A percentile compares a stretch with the other conserved stretches of the same genome.
Conservation (phyloP, 1,140 invertebrate species). For the Macrostomum lignano region DNA sequence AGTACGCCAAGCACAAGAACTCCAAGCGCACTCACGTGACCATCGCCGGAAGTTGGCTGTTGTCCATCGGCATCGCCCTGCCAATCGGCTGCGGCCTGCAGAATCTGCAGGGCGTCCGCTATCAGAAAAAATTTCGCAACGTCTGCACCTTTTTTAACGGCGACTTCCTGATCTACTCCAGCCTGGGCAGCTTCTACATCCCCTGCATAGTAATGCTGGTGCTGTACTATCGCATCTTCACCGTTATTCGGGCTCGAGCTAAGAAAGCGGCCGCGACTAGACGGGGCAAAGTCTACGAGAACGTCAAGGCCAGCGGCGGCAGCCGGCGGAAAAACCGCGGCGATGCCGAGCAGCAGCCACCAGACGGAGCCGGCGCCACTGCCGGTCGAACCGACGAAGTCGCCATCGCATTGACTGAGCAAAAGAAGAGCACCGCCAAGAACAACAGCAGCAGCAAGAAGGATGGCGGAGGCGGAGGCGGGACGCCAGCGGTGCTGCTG, state of each 20-base stretch:
- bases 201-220: conserved; percentile 6
- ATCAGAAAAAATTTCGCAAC: conserved; percentile 4
- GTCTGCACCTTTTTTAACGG: conserved; percentile 69
- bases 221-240: conserved; percentile 8
- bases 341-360: no score
- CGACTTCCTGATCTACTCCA: conserved; percentile 42
- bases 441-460: no score
- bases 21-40: conserved; percentile 62
- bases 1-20: conserved; percentile 84
- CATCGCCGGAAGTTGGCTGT: conserved; percentile 65
- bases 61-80: conserved; percentile 65
- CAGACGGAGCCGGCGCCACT: no score
- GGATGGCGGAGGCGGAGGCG: no score
- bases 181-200: conserved; percentile 7
- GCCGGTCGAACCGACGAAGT: no score
- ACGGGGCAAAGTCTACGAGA: no score
- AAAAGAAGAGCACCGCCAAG: no score
- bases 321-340: no score
- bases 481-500: no score
- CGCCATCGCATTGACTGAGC: no score
- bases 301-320: no score
- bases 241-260: conserved; percentile 4
- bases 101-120: conserved; percentile 30
- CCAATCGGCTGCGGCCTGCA: conserved; percentile 60
- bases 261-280: not conserved